Evolutionary conservation across 2,113 vertebrate species (phyloP), one percentile per base, ranked within the genome.

Genomic region (Triplophysa rosa): DNA sequence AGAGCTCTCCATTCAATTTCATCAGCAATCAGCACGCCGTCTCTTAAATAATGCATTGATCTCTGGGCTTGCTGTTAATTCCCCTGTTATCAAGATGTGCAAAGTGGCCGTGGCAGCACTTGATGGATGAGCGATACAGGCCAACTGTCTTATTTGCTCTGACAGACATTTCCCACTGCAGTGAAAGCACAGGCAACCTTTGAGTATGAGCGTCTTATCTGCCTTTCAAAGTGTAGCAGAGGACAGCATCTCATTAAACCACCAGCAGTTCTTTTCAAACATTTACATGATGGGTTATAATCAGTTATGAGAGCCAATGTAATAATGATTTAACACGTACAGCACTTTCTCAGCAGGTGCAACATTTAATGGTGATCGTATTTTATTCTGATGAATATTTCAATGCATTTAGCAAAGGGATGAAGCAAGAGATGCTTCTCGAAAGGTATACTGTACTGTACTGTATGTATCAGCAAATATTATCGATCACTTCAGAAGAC

Each of bases 11-110:
- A 86, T 91, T 93, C 91, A 90, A 89, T 91, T 88, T 84, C 85
- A 86, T 87, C 81, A 78, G 89, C 89, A 89, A 91, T 93, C 92
- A 93, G 90, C 89, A 92, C 91, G 86, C 89, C 85, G 17, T 14
- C 90, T 92, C 85, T 88, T 95, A 92, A 95, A 95, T 94, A 93
- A 95, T 94, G 88, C 88, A 95, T 94, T 40, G 89, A 89, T 92
- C 69, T 66, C 67, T 83, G 64, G 29, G 85, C 64, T 82, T 82
- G 86, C 79, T 86, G 80, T 84, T 85, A 83, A 90, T 89, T 85
- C 87, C 78, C 84, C 74, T 84, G 76, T 81, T 82, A 81, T 79
- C 65, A 14, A 82, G 82, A 83, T 24, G 3, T 83, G 83, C 86
- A 40, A 69, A 19, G 6, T 85, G 87, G 85, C 77, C 82, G 87